phyloP scores from a whole-genome alignment of 2,888 invertebrate genomes.

The Erebia ligea region DNA sequence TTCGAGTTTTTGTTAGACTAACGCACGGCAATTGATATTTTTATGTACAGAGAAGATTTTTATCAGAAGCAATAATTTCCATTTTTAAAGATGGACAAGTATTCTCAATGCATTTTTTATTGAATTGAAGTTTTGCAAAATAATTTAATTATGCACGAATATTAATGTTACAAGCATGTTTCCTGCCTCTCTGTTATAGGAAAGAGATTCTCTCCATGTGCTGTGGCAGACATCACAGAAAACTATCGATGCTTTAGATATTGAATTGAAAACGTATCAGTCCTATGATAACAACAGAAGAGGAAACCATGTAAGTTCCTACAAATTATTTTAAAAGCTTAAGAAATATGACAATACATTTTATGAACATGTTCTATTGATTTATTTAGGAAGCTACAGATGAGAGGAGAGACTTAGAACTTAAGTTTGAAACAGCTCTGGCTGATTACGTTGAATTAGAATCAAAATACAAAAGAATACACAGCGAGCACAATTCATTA shows the following conservation, averaged over 20 bases:
- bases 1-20: too few species aligned
- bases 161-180: not conserved
- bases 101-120: too few species aligned
- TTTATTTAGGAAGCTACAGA: slow-evolving; percentile 64
- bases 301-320: slow-evolving; percentile 54
- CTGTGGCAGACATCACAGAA: slow-evolving; percentile 87
- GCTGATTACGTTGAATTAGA: slow-evolving; percentile 80
- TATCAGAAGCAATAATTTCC: too few species aligned
- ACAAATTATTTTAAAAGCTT: too few species aligned
- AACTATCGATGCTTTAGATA: slow-evolving; percentile 86
- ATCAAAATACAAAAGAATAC: slow-evolving; percentile 63
- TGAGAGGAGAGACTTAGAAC: slow-evolving; percentile 81
- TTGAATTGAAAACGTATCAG: slow-evolving; percentile 84
- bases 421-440: slow-evolving; percentile 78
- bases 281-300: slow-evolving; percentile 60
- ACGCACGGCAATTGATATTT: too few species aligned
- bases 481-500: slow-evolving; percentile 49
- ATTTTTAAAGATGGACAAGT: not conserved
- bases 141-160: too few species aligned
- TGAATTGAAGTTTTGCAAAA: too few species aligned
- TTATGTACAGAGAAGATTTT: too few species aligned
- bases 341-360: not conserved
- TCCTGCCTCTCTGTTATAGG: slow-evolving; percentile 62
- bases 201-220: slow-evolving; percentile 85
- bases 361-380: slow-evolving; percentile 9